Base-by-base conservation (phyloP, 2,888 invertebrate genomes). In the Apantesis nais region DNA sequence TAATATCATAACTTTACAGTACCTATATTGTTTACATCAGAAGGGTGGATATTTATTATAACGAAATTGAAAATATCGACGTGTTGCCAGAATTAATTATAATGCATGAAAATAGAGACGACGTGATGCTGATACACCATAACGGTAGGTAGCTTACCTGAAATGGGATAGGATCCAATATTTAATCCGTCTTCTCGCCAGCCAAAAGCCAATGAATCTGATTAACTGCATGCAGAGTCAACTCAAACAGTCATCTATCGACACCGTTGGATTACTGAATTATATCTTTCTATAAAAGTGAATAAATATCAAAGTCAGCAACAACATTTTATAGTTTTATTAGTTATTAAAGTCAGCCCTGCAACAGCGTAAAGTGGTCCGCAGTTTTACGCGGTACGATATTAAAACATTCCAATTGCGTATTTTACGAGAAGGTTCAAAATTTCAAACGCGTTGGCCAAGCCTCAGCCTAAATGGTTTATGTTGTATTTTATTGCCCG, bases 341-440 rank as follows among this genome's bases (percentile, higher is more conserved):
- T 84, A 77, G 74, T 68, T 75, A 80, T 83, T 77, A 83, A 83
- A 79, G 60, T 72, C 68, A 55, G 75, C 70, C 71, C 73, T 78
- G 74, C 74, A 77, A 76, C 77, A 74, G 62, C 78, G 72, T 79
- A 75, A 82, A 85, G 76, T 82, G 78, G 65, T 73, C 64, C 78
- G 78, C 68, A 84, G 86, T 83, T 85, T 85, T 83, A 88, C 80
- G 79, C 77, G 68, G 70, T 79, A 74, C 80, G 78, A 83, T 86
- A 86, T 88, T 84, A 88, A 86, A 87, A 82, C 83, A 84, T 85
- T 85, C 82, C 86, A 83, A 87, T 88, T 87, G 86, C 83, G 74
- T 73, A 75, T 86, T 90, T 90, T 89, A 89, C 84, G 89, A 87
- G 79, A 80, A 78, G 81, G 84, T 82, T 82, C 83, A 87, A 89